Evolutionary conservation across 1,140 invertebrate genomes (phyloP).

Genomic region (Palaemon carinicauda): DNA sequence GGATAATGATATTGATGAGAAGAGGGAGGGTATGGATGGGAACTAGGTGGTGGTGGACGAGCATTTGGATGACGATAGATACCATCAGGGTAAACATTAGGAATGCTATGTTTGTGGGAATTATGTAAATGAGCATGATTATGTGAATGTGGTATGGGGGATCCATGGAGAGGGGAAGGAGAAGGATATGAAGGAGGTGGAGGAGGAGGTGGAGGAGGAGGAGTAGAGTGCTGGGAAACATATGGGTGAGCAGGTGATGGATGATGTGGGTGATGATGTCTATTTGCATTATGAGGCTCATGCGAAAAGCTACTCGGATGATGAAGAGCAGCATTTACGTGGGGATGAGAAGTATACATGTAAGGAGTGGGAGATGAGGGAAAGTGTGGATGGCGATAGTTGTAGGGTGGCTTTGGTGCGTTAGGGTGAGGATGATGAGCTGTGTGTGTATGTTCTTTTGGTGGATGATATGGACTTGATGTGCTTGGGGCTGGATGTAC

Average conservation of each 20-base stretch:
- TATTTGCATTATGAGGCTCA: neutral
- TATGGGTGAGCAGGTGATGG: neutral
- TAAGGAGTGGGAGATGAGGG: neutral
- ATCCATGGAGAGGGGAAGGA: neutral
- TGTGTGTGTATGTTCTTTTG: neutral
- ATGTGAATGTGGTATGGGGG: neutral
- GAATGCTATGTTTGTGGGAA: too few relatives aligned
- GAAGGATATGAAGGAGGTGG: neutral
- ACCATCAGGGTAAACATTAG: too few relatives aligned
- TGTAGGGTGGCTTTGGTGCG: neutral
- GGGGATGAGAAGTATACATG: neutral
- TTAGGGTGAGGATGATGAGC: neutral
- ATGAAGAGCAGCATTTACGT: neutral
- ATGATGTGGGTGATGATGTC: neutral
- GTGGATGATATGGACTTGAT: neutral
- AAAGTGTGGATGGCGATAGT: constrained; percentile 24
- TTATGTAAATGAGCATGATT: too few relatives aligned
- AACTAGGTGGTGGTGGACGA: neutral
- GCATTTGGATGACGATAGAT: neutral
- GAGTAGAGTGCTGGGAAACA: too few relatives aligned
- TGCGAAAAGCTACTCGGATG: neutral
- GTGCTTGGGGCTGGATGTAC: too few relatives aligned
- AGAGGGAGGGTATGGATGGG: neutral
- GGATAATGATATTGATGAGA: neutral
- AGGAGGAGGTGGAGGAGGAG: neutral